A percentile compares a stretch with the other conserved stretches of the same genome.
Evolutionary conservation across 2,797 vertebrate species (phyloP).

Genomic region (Ispidina lecontei): DNA sequence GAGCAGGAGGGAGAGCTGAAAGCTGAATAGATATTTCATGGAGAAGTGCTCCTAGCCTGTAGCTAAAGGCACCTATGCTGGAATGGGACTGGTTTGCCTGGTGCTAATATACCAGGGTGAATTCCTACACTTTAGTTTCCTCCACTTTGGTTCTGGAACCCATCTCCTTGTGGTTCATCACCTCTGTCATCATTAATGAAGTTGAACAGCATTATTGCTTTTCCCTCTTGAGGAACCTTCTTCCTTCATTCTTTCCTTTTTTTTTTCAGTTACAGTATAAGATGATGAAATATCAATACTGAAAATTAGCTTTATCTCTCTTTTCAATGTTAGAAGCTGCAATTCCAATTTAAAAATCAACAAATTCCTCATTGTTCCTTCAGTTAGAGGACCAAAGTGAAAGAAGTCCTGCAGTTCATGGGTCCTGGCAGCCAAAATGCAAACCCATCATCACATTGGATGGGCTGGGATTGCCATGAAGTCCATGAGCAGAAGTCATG

Average conservation of each 20-base stretch:
- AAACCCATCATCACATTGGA: neutral
- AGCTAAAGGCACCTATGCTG: neutral
- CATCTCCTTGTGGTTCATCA: neutral
- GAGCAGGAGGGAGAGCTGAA: neutral
- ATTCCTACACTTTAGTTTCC: neutral
- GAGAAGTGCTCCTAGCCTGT: neutral
- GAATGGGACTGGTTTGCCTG: neutral
- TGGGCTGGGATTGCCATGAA: neutral
- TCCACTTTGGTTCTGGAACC: neutral
- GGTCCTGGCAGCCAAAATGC: neutral
- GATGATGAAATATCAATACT: neutral
- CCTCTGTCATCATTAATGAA: neutral
- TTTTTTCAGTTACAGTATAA: neutral
- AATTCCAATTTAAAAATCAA: neutral
- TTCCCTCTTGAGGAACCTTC: neutral
- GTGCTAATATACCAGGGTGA: neutral
- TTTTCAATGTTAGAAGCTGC: neutral
- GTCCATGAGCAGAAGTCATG: neutral
- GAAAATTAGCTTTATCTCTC: neutral
- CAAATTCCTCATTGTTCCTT: neutral
- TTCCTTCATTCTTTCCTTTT: neutral
- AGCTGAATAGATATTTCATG: neutral
- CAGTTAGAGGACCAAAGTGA: neutral
- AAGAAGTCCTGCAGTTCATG: neutral
- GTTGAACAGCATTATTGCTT: neutral